Percentiles rank a stretch among this genome's conserved stretches.
Conservation (phyloP, 2,888 invertebrate species). For the Scaptomyza reducta region DNA sequence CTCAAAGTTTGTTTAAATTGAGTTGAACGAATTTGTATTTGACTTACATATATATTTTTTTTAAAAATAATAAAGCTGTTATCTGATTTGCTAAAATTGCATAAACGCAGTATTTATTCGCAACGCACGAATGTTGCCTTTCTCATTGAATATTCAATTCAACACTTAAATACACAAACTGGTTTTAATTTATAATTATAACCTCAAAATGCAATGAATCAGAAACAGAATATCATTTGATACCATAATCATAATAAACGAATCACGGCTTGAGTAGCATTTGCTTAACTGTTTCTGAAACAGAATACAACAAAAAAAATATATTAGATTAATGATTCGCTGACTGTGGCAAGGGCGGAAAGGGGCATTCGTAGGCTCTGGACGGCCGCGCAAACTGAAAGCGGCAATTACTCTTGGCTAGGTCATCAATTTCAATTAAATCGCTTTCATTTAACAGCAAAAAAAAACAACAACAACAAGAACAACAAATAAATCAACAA, state of each 20-base stretch:
- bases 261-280: slow-evolving; percentile 10
- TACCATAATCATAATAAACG: slow-evolving; percentile 7
- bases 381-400: slow-evolving; percentile 13
- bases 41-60: neutral
- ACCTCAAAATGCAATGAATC: slow-evolving; percentile 30
- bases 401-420: slow-evolving; percentile 23
- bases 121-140: neutral
- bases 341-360: neutral
- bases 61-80: neutral
- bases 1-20: neutral
- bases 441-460: slow-evolving; percentile 38
- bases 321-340: slow-evolving; percentile 28
- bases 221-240: slow-evolving; percentile 19
- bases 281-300: slow-evolving; percentile 13
- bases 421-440: slow-evolving; percentile 74
- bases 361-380: slow-evolving; percentile 6
- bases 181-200: slow-evolving; percentile 32
- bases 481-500: slow-evolving; percentile 27
- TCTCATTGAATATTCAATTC: neutral
- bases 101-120: neutral
- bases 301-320: neutral
- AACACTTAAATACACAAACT: slow-evolving; percentile 23
- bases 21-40: neutral
- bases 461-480: slow-evolving; percentile 24
- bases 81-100: neutral